Conservation (phyloP, 1,140 invertebrate species). For the Zaprionus capensis region DNA sequence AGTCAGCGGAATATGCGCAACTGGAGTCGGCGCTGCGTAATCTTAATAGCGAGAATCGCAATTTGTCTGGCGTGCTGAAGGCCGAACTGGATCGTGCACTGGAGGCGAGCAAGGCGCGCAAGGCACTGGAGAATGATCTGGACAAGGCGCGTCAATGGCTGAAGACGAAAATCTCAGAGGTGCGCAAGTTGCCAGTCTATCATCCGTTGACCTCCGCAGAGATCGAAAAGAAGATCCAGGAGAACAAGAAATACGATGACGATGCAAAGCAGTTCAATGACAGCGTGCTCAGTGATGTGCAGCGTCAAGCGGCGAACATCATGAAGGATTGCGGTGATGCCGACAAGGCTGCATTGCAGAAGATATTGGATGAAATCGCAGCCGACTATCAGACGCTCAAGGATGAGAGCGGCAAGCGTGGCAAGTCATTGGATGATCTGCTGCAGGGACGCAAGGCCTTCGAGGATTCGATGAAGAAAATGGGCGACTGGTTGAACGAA, state of each 20-base stretch:
- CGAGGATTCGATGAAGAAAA: constrained; percentile 91
- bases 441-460: constrained; percentile 91
- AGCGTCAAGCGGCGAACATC: constrained; percentile 90
- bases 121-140: constrained; percentile 91
- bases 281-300: constrained; percentile 89
- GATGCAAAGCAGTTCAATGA: constrained; percentile 93
- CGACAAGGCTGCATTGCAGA: constrained; percentile 88
- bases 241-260: constrained; percentile 89
- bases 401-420: constrained; percentile 90
- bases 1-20: constrained; percentile 90
- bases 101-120: constrained; percentile 88
- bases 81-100: constrained; percentile 89
- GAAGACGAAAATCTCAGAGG: constrained; percentile 89
- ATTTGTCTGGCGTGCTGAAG: constrained; percentile 89
- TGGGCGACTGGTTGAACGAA: constrained; percentile 93
- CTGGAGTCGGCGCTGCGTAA: constrained; percentile 88
- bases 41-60: constrained; percentile 89
- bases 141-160: constrained; percentile 92
- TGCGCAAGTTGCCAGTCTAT: constrained; percentile 90
- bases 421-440: constrained; percentile 89
- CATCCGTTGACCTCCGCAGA: constrained; percentile 89
- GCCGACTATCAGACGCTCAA: constrained; percentile 89
- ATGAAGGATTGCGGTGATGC: constrained; percentile 92
- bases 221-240: constrained; percentile 91
- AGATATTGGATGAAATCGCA: constrained; percentile 88